phyloP scores from a whole-genome alignment of 1,140 invertebrate species.

The Sitophilus oryzae region DNA sequence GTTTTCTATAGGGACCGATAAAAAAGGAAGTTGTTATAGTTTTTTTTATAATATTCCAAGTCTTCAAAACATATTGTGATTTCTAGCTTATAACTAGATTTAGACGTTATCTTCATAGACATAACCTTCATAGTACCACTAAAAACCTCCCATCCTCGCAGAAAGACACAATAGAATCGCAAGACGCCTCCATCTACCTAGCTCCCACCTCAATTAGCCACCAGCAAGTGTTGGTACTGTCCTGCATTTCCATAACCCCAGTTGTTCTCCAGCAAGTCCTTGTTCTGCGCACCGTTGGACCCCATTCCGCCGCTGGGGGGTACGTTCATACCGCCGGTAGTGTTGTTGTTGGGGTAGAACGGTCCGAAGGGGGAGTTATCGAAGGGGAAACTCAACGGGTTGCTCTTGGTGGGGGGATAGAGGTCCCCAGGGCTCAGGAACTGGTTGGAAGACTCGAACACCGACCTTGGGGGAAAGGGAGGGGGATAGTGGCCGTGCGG shows the following conservation, averaged over 20 bases:
- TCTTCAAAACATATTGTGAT: too few relatives aligned
- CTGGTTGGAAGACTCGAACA: constrained; percentile 52
- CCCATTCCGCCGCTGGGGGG: constrained; percentile 26
- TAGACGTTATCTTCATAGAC: too few relatives aligned
- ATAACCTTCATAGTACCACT: too few relatives aligned
- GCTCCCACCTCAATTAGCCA: constrained; percentile 59
- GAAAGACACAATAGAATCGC: constrained; percentile 33
- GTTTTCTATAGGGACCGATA: too few relatives aligned
- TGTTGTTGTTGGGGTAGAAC: constrained; percentile 46
- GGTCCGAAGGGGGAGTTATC: constrained; percentile 45
- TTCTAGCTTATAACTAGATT: too few relatives aligned
- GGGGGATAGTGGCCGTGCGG: constrained; percentile 52
- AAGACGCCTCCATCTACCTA: constrained; percentile 26
- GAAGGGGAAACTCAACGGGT: constrained; percentile 45
- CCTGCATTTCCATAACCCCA: constrained; percentile 53
- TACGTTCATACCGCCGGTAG: constrained; percentile 30
- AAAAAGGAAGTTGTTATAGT: too few relatives aligned
- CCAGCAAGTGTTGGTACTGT: constrained; percentile 71
- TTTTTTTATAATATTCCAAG: too few relatives aligned
- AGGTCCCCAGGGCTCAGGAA: constrained; percentile 48
- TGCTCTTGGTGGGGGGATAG: constrained; percentile 48
- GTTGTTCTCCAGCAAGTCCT: constrained; percentile 41
- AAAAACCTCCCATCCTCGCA: too few relatives aligned
- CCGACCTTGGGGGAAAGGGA: constrained; percentile 51
- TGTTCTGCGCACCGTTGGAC: constrained; percentile 44